Evolutionary conservation across 2,113 vertebrate genomes (phyloP).

Genomic region (Brienomyrus longianalis): DNA sequence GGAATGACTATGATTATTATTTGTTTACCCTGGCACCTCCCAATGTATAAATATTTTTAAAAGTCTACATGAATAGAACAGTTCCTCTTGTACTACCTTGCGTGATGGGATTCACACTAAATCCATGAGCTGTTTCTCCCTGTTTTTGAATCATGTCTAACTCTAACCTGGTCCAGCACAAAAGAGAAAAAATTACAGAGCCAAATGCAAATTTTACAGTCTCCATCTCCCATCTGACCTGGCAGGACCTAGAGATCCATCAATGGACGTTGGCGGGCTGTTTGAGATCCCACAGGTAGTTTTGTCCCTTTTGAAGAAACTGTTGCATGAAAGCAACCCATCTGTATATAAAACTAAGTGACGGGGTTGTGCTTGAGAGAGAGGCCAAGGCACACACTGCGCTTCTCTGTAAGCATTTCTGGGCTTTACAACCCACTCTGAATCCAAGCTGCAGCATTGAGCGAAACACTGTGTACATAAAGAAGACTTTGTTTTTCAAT

Average conservation of each 20-base stretch:
- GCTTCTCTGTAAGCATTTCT: background rate
- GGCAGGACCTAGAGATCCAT: conserved; percentile 53
- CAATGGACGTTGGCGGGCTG: conserved; percentile 32
- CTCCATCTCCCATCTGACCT: conserved; percentile 45
- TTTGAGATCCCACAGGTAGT: conserved; percentile 41
- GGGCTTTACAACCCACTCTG: background rate
- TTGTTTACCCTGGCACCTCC: conserved; percentile 39
- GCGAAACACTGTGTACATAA: background rate
- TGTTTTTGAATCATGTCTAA: conserved; percentile 60
- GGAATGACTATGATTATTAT: conserved; percentile 20
- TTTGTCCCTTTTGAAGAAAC: conserved; percentile 41
- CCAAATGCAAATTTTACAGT: conserved; percentile 60
- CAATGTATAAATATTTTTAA: conserved; percentile 50
- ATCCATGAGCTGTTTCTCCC: conserved; percentile 29
- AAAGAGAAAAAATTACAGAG: conserved; percentile 41
- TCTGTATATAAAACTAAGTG: background rate
- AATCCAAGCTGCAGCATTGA: background rate
- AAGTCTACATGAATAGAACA: conserved; percentile 49
- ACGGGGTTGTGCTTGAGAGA: background rate
- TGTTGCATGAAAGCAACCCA: background rate
- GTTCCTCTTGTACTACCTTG: conserved; percentile 29
- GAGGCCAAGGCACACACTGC: background rate
- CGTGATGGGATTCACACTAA: conserved; percentile 50
- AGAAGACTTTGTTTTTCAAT: background rate
- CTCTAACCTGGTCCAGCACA: conserved; percentile 44